A percentile compares a stretch with the other conserved stretches of the same genome.
These are phyloP conservation scores for Lordiphosa andalusiaca DNA, from an alignment of 2,888 invertebrate species.

Conservation along the genomic window DNA sequence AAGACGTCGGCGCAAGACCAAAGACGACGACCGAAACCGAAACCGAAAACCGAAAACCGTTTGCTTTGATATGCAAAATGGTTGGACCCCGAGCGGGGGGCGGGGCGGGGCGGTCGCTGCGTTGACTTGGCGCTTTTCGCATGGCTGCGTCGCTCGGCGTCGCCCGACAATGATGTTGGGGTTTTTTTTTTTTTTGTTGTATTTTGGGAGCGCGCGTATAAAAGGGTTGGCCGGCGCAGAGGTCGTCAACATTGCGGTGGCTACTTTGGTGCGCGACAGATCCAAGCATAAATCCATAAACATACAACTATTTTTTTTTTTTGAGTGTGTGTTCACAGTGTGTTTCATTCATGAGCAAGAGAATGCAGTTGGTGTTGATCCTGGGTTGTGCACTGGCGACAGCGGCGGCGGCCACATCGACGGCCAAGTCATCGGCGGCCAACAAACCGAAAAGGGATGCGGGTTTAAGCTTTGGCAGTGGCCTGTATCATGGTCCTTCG, in stretches of 20 bases:
- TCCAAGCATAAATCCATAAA: constrained; percentile 37
- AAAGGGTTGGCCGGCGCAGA: constrained; percentile 59
- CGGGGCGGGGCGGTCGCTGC: constrained; percentile 12
- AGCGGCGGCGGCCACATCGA: constrained; percentile 5
- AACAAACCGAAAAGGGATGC: constrained; percentile 71
- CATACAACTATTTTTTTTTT: constrained; percentile 13
- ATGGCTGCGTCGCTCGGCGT: constrained; percentile 33
- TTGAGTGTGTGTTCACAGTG: constrained; percentile 16
- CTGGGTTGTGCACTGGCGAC: constrained; percentile 16
- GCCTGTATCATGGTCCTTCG: constrained; percentile 68
- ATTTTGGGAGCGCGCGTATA: constrained; percentile 50
- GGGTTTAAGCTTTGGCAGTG: constrained; percentile 51
- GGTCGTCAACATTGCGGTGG: constrained; percentile 55
- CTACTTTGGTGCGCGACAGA: constrained; percentile 45
- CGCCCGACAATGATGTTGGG: constrained; percentile 29
- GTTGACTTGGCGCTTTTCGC: constrained; percentile 50
- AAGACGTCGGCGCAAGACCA: constrained; percentile 18
- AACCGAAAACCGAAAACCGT: constrained; percentile 38
- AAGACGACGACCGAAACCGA: constrained; percentile 22
- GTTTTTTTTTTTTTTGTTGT: too few relatives aligned
- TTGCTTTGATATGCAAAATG: constrained; percentile 47
- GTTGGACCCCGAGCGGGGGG: too few relatives aligned
- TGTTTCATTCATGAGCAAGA: constrained; percentile 23
- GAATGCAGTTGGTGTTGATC: constrained; percentile 41
- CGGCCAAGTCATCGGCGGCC: constrained; percentile 3